Evolutionary conservation across 2,113 vertebrate genomes (phyloP).

Genomic region (Orycteropus afer): DNA sequence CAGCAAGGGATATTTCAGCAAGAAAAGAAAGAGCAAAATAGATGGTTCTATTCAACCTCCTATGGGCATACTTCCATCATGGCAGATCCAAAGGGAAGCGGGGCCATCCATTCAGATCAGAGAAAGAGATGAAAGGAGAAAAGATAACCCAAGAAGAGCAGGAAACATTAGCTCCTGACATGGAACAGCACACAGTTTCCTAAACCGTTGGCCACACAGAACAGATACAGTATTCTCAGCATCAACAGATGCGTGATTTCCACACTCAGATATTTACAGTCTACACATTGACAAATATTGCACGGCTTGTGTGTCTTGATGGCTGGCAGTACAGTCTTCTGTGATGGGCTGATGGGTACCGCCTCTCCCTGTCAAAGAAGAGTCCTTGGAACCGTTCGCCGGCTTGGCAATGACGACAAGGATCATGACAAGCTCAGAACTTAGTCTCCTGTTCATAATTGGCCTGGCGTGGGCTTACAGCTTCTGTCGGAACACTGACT

Average conservation of each 20-base stretch:
- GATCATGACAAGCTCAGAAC: conserved; percentile 69
- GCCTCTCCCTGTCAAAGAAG: conserved; percentile 66
- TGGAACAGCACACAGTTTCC: conserved; percentile 62
- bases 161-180: conserved; percentile 76
- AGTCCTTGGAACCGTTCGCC: conserved; percentile 77
- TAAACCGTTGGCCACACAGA: conserved; percentile 75
- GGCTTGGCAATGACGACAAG: conserved; percentile 65
- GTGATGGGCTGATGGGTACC: conserved; percentile 73
- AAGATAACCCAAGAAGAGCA: conserved; percentile 75
- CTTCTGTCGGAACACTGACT: neutral
- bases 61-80: conserved; percentile 81
- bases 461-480: neutral
- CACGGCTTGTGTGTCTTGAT: conserved; percentile 81
- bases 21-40: conserved; percentile 79
- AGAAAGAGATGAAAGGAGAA: conserved; percentile 82
- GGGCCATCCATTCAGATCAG: conserved; percentile 84
- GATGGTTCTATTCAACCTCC: conserved; percentile 82
- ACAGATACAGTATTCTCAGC: conserved; percentile 70
- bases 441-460: conserved; percentile 46
- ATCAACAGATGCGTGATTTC: neutral
- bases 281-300: conserved; percentile 85
- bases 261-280: no score
- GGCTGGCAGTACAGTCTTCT: conserved; percentile 80
- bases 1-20: conserved; percentile 82
- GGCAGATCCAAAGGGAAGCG: conserved; percentile 80